Evolutionary conservation across 1,140 invertebrate species (phyloP).

Genomic region (Saccostrea echinata): DNA sequence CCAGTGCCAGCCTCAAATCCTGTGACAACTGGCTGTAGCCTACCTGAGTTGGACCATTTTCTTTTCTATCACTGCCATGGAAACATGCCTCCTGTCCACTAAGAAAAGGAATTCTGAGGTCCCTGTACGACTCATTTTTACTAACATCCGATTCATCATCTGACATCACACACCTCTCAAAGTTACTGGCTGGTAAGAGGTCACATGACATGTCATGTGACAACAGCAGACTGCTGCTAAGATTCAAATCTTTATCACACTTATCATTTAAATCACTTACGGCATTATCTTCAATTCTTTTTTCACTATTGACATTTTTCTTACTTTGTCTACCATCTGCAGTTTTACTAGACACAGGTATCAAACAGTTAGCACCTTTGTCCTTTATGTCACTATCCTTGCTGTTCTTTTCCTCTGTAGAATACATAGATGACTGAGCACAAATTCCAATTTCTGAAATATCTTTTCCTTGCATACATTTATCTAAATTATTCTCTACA

Average conservation of each 20-base stretch:
- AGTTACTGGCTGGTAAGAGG: conserved; percentile 72
- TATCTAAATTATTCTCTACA: too few relatives aligned
- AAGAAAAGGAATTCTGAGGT: conserved; percentile 65
- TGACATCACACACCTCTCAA: conserved; percentile 64
- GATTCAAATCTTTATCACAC: conserved; percentile 27
- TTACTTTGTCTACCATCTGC: background rate
- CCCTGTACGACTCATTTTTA: conserved; percentile 61
- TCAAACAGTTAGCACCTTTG: background rate
- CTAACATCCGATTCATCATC: conserved; percentile 51
- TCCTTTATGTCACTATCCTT: background rate
- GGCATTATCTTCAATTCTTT: background rate
- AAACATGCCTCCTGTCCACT: conserved; percentile 66
- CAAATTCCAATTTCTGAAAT: too few relatives aligned
- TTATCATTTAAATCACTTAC: background rate
- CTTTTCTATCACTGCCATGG: conserved; percentile 3
- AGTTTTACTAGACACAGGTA: background rate
- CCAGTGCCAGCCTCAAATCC: conserved; percentile 47
- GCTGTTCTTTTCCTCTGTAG: background rate
- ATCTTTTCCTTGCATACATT: too few relatives aligned
- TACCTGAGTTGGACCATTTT: background rate
- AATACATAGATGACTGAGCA: background rate
- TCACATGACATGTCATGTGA: conserved; percentile 57
- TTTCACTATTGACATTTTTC: background rate
- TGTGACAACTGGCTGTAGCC: conserved; percentile 12
- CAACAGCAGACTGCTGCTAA: conserved; percentile 12